Conservation (phyloP, 37 sponge, comb jelly and placozoan species). For the Corticium candelabrum region DNA sequence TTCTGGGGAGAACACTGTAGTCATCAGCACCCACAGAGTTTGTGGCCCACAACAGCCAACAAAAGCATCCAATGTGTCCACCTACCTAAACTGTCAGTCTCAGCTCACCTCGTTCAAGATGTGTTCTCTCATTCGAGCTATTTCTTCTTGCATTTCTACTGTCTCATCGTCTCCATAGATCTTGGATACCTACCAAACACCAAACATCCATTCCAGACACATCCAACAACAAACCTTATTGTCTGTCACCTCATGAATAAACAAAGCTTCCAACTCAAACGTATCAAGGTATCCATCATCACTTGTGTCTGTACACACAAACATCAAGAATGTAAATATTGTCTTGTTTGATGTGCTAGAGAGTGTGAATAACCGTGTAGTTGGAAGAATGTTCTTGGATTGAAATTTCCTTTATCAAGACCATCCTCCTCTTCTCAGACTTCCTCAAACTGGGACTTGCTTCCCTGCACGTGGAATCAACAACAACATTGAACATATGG, state of each 20-base stretch:
- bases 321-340: slow-evolving; percentile 11
- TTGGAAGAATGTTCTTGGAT: slow-evolving; percentile 62
- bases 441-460: slow-evolving; percentile 69
- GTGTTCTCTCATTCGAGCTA: slow-evolving; percentile 78
- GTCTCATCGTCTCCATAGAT: slow-evolving; percentile 23
- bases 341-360: too few relatives aligned
- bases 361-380: slow-evolving; percentile 48
- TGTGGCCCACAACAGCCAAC: too few relatives aligned
- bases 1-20: too few relatives aligned
- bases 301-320: too few relatives aligned
- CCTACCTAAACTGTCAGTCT: too few relatives aligned
- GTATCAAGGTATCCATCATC: too few relatives aligned
- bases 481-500: too few relatives aligned
- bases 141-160: slow-evolving; percentile 68
- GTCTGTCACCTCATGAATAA: slow-evolving; percentile 45
- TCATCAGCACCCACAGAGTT: too few relatives aligned
- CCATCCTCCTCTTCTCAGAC: slow-evolving; percentile 79
- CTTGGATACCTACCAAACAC: slow-evolving; percentile 50
- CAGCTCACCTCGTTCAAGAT: slow-evolving; percentile 45
- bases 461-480: not conserved
- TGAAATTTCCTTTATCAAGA: slow-evolving; percentile 43
- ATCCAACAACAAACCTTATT: too few relatives aligned
- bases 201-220: too few relatives aligned
- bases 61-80: too few relatives aligned
- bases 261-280: too few relatives aligned